phyloP scores from a whole-genome alignment of 92 coral and sea anemone species.

The Ricordea florida region DNA sequence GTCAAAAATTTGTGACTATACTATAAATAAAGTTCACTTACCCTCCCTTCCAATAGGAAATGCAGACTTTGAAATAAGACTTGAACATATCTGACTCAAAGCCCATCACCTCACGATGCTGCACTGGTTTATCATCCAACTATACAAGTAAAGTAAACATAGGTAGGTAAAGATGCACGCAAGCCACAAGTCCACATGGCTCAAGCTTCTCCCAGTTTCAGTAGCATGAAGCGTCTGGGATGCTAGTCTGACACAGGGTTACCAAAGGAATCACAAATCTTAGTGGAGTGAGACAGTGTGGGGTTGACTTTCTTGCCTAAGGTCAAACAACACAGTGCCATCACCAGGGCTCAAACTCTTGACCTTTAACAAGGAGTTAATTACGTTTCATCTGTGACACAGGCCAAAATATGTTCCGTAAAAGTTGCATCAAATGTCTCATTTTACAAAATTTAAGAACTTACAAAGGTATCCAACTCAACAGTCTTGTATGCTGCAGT shows the following conservation, averaged over 20 bases:
- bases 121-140: slow-evolving; percentile 93
- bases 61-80: slow-evolving; percentile 62
- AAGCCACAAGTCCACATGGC: background rate
- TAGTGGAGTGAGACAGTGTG: too few species aligned
- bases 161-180: background rate
- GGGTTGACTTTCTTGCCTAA: too few species aligned
- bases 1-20: background rate
- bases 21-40: slow-evolving; percentile 16
- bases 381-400: too few species aligned
- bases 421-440: too few species aligned
- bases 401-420: too few species aligned
- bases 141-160: background rate
- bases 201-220: too few species aligned
- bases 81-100: slow-evolving; percentile 71
- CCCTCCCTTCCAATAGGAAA: slow-evolving; percentile 86
- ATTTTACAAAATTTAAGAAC: slow-evolving; percentile 11
- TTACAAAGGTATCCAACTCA: slow-evolving; percentile 86
- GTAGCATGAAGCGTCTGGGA: too few species aligned
- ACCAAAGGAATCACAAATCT: too few species aligned
- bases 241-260: too few species aligned
- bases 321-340: too few species aligned
- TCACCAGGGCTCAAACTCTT: too few species aligned
- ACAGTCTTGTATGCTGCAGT: slow-evolving; percentile 99
- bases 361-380: too few species aligned
- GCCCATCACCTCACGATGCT: slow-evolving; percentile 92